A percentile compares a stretch with the other conserved stretches of the same genome.
phyloP scores from a whole-genome alignment of 1,140 invertebrate species.

The Drosophila ficusphila region DNA sequence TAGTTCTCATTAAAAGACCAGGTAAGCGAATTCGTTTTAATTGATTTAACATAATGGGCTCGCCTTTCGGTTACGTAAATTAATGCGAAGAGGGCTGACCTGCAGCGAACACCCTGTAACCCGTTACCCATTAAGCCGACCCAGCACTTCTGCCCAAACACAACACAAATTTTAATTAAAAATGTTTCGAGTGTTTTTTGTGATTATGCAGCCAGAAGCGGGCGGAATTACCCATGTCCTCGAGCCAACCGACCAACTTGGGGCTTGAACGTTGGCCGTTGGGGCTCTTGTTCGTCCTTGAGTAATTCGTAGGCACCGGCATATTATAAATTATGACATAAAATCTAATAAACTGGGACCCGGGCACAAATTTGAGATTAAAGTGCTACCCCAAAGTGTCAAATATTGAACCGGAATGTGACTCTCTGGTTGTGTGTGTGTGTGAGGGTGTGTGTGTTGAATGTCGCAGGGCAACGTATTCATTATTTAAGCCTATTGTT shows the following conservation, averaged over 20 bases:
- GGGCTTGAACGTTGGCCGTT: conserved; percentile 10
- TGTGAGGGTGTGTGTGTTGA: conserved; percentile 7
- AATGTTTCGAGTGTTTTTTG: conserved; percentile 66
- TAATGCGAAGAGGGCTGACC: conserved; percentile 18
- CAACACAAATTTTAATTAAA: conserved; percentile 79
- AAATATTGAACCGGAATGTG: conserved; percentile 57
- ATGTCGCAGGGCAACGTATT: conserved; percentile 53
- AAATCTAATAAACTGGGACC: conserved; percentile 62
- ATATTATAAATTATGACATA: conserved; percentile 77
- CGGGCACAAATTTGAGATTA: conserved; percentile 37
- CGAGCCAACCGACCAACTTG: conserved; percentile 33
- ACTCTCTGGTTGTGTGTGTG: background rate
- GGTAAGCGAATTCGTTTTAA: conserved; percentile 30
- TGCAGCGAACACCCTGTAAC: conserved; percentile 40
- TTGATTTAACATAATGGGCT: conserved; percentile 29
- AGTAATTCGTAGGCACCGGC: conserved; percentile 49
- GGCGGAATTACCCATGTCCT: conserved; percentile 38
- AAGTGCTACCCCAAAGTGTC: conserved; percentile 54
- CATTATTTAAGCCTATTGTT: conserved; percentile 77
- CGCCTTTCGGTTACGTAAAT: conserved; percentile 21
- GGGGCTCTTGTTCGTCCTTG: conserved; percentile 28
- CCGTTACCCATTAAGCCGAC: conserved; percentile 31
- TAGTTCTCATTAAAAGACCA: conserved; percentile 14
- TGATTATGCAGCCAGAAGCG: conserved; percentile 49
- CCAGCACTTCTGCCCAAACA: conserved; percentile 53